phyloP scores from a whole-genome alignment of 2,113 vertebrate species.

The Tupaia chinensis region DNA sequence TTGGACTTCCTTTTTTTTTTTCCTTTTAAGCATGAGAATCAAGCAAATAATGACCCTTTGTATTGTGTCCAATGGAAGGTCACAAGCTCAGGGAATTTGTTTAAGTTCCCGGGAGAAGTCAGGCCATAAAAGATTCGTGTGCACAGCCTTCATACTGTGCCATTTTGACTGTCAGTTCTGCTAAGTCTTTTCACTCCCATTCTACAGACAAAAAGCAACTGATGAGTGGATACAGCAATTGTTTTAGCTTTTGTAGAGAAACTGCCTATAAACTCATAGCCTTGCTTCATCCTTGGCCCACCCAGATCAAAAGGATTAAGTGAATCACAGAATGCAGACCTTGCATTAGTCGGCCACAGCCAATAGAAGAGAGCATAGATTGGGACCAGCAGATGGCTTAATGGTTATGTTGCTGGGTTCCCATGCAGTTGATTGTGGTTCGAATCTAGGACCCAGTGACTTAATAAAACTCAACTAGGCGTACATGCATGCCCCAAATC shows the following conservation, averaged over 20 bases:
- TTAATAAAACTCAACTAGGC: no score
- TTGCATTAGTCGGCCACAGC: not conserved
- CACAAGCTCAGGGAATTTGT: conserved; percentile 76
- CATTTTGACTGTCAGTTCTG: not conserved
- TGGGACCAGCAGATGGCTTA: no score
- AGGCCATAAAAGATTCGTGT: conserved; percentile 33
- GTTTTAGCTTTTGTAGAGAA: not conserved
- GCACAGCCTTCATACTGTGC: not conserved
- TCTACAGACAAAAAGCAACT: conserved; percentile 29
- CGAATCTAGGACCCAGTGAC: no score
- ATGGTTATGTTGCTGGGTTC: no score
- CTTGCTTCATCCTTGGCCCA: not conserved
- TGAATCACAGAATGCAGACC: not conserved
- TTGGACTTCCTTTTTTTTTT: conserved; percentile 72
- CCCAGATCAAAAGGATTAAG: not conserved
- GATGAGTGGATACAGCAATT: not conserved
- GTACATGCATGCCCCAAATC: no score
- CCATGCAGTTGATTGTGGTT: no score
- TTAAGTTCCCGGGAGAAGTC: conserved; percentile 73
- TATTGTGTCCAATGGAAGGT: conserved; percentile 69
- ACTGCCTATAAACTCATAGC: not conserved
- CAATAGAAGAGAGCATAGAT: not conserved
- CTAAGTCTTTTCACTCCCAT: conserved; percentile 28
- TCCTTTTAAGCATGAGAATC: conserved; percentile 86
- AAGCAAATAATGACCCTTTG: conserved; percentile 81